These are phyloP conservation scores for Pyrrhosoma nymphula DNA, from an alignment of 2,888 invertebrate genomes.

Conservation along the genomic window DNA sequence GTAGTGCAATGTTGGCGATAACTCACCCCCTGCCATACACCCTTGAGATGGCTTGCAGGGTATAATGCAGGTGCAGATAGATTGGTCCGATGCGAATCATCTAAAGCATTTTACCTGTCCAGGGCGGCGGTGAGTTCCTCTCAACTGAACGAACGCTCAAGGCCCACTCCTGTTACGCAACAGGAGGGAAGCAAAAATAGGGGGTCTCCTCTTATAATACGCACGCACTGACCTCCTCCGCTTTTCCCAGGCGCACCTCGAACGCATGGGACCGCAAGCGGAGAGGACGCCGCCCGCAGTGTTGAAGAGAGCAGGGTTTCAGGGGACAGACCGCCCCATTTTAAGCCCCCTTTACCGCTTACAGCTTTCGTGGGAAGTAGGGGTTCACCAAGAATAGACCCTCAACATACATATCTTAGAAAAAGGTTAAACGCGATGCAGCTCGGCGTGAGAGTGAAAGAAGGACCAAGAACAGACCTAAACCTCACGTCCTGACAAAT, in stretches of 20 bases:
- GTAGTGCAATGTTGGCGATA: no score
- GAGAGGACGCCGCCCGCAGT: background rate
- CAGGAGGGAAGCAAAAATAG: background rate
- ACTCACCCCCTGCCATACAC: no score
- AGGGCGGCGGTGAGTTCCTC: no score
- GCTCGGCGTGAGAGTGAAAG: background rate
- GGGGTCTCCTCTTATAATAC: background rate
- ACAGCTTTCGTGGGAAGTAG: background rate
- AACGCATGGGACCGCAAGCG: background rate
- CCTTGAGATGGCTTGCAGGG: no score
- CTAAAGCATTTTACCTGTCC: no score
- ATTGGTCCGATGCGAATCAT: no score
- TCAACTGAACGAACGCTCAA: no score
- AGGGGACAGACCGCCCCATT: background rate
- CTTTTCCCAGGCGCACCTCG: background rate
- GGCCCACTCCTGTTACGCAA: background rate
- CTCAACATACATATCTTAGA: background rate
- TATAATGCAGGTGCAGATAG: no score
- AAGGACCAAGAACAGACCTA: background rate
- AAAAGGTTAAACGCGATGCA: background rate
- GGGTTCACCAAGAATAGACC: background rate
- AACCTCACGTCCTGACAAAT: background rate
- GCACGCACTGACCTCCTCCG: background rate
- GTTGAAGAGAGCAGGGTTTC: background rate
- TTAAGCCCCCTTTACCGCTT: background rate